Evolutionary conservation across 2,797 vertebrate species (phyloP).

Genomic region (Parauchenoglanis punctatus): DNA sequence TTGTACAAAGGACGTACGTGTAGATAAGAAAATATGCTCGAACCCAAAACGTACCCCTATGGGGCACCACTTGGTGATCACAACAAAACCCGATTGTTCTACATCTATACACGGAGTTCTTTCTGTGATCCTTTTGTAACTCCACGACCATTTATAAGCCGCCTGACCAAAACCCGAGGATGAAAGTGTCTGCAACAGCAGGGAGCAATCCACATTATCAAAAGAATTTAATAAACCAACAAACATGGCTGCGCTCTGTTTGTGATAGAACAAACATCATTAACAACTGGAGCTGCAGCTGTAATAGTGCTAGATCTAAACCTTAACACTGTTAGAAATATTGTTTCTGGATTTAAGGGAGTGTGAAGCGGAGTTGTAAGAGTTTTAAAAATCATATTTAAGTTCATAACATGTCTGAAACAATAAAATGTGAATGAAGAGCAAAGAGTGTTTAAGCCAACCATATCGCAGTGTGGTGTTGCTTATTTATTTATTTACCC

Average conservation of each 20-base stretch:
- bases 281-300: background rate
- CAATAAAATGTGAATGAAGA: background rate
- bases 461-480: background rate
- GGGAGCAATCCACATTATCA: slow-evolving; percentile 16
- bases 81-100: slow-evolving; percentile 13
- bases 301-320: background rate
- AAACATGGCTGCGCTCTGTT: slow-evolving; percentile 23
- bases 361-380: background rate
- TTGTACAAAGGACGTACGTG: background rate
- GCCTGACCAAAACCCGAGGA: background rate
- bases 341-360: background rate
- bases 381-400: background rate
- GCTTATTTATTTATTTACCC: too few species aligned
- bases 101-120: background rate
- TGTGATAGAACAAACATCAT: background rate
- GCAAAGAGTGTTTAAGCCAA: background rate
- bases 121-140: background rate
- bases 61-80: background rate
- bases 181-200: slow-evolving; percentile 21
- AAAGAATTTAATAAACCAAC: slow-evolving; percentile 23
- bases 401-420: background rate
- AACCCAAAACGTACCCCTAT: background rate
- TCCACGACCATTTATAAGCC: background rate
- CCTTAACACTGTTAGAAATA: background rate
- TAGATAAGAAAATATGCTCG: background rate